Conservation (phyloP, 2,888 invertebrate genomes). For the Brachyptera risi region DNA sequence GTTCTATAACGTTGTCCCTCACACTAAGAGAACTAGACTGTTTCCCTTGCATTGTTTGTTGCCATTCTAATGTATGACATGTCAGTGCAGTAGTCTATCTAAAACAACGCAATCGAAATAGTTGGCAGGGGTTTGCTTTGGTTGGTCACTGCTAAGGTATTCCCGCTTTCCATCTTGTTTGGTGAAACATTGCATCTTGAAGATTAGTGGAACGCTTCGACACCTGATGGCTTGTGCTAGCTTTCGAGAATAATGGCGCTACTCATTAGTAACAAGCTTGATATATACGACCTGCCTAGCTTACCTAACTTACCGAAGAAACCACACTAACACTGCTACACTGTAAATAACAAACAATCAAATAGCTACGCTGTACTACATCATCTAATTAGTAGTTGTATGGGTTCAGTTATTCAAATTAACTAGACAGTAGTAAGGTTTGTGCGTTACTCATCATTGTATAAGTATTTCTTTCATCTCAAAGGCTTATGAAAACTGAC, state of each 20-base stretch:
- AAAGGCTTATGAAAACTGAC: too few species aligned
- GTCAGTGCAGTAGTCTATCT: background rate
- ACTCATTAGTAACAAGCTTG: slow-evolving; percentile 12
- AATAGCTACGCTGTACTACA: too few species aligned
- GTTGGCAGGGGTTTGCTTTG: background rate
- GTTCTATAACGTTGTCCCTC: too few species aligned
- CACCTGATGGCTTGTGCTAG: background rate
- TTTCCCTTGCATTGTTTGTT: background rate
- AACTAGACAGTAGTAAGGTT: too few species aligned
- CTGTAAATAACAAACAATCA: too few species aligned
- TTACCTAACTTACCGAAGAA: background rate
- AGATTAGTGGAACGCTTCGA: background rate
- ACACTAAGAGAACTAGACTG: background rate
- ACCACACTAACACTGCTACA: background rate
- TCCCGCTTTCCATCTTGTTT: background rate
- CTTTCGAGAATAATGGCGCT: background rate
- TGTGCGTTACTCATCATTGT: too few species aligned
- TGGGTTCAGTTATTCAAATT: too few species aligned
- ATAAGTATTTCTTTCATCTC: too few species aligned
- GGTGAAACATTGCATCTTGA: too few species aligned
- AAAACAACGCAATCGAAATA: background rate
- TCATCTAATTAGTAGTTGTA: too few species aligned
- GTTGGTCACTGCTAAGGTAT: background rate
- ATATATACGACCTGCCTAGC: slow-evolving; percentile 9
- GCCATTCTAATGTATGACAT: background rate